Base-by-base conservation (phyloP, 2,888 invertebrate genomes). In the Dorcus hopei region DNA sequence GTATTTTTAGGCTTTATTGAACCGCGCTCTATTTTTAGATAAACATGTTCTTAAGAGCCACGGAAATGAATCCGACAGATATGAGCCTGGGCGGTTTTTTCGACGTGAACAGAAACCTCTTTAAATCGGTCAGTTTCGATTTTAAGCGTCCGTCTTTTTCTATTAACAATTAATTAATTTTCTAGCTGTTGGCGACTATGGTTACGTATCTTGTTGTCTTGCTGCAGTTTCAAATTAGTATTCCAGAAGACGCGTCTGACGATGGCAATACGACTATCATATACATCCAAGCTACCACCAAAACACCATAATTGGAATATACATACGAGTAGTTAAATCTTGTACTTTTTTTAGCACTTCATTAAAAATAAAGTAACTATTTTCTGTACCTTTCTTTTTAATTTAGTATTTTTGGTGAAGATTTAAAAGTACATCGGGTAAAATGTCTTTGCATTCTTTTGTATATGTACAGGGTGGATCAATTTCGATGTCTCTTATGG, bases 11-110 rank as follows among this genome's bases (percentile, higher is more conserved):
- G 23, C 45, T 45, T 45, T 45, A 45, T 45, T 11, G 45, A 45
- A 19, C 45, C 23, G n/a, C 9, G 7, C 23, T 45, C 48, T 50
- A 41, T 59, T 65, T 70, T 23, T 57, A 80, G 79, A 87, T 89
- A 33, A 88, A 87, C 73, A 89, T 89, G 89, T 89, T 89, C 70
- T 74, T 89, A 53, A 79, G 88, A 47, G 89, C 89, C 33, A 89
- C 89, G 0, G 88, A 89, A 77, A 89, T 89, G 87, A 89, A 88
- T 73, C 87, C 88, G 0, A 87, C 89, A 3, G 85, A 87, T 68
- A 88, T 89, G 67, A 88, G 87, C 70, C 81, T 89, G 16, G 88
- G 87, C 8, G 89, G 89, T 38, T 89, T 88, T 75, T 88, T 89
- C 63, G 86, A 87, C 69, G 87, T 89, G 16, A 88, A 89, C 74